These are phyloP conservation scores for Montipora efflorescens DNA, from an alignment of 64 coral and sea anemone genomes.

Conservation along the genomic window DNA sequence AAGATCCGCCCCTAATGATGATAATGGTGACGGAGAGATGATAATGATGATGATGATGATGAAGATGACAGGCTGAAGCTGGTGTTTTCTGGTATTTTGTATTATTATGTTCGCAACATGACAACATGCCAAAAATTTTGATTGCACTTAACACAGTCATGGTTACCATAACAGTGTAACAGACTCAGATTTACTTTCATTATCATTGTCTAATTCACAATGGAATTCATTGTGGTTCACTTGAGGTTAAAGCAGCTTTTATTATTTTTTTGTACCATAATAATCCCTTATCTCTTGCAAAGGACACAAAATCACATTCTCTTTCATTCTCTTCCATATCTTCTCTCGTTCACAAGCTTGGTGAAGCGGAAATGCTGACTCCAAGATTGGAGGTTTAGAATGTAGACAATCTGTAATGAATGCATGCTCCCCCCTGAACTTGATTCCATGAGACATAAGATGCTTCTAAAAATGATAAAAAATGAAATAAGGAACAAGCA, in stretches of 20 bases:
- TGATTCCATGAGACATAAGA: slow-evolving; percentile 9
- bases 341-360: slow-evolving; percentile 72
- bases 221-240: too few species aligned
- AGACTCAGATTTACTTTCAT: too few species aligned
- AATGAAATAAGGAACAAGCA: not conserved
- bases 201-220: too few species aligned
- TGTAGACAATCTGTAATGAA: slow-evolving; percentile 81
- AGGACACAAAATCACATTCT: slow-evolving; percentile 88
- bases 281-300: slow-evolving; percentile 96
- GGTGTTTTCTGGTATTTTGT: too few species aligned
- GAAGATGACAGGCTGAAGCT: too few species aligned
- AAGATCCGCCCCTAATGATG: too few species aligned
- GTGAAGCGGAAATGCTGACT: slow-evolving; percentile 88
- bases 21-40: too few species aligned
- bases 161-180: too few species aligned
- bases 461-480: not conserved
- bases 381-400: slow-evolving; percentile 89
- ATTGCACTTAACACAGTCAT: too few species aligned
- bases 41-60: too few species aligned
- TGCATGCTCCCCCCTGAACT: slow-evolving; percentile 60
- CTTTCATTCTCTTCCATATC: slow-evolving; percentile 94
- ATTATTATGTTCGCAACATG: too few species aligned
- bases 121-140: too few species aligned
- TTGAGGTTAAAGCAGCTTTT: not conserved
- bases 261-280: slow-evolving; percentile 72